Base-by-base conservation (phyloP, 2,888 invertebrate species). In the Aspidiotus rigidus region DNA sequence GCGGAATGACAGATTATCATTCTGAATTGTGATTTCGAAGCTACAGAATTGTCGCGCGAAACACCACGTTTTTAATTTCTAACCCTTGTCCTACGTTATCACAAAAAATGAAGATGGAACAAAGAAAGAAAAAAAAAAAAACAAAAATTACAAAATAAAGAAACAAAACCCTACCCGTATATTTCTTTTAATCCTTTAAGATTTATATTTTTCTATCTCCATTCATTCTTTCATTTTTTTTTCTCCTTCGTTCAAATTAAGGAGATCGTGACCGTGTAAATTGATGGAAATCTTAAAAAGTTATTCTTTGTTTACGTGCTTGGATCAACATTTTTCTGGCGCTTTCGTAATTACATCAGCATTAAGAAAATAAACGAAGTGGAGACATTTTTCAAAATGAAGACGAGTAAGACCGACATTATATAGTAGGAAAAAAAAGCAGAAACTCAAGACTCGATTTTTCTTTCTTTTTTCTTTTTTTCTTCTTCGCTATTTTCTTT, bases 321-420 rank as follows among this genome's bases (percentile, higher is more conserved):
- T 67, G 67, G 67, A 67, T 67, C 67, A 67, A 67, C 67, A 67
- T 67, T 67, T 67, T 67, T 67, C 67, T 67, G 67, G 59, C 57
- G 67, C 67, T 67, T 59, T 67, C 67, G 67, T 67, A 67, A 67
- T 67, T 67, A 67, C 67, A 60, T 60, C 60, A 67, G 67, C 59
- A 67, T 67, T 67, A 67, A 67, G 67, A 67, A 67, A 67, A 67
- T 67, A 67, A 67, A 67, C 67, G 67, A 67, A 67, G 67, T 67
- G 67, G 67, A 67, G 67, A 67, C 67, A 67, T 67, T 67, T 67
- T 67, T 67, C 67, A 67, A 67, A 67, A 67, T 59, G 67, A 67
- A 67, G 67, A 60, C 67, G 67, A 53, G 67, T 67, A 67, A 59
- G 67, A 67, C 67, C 28, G 59, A 53, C 59, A 60, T 67, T 16